Conservation (phyloP, 2,888 invertebrate genomes). For the Ditula angustiorana region DNA sequence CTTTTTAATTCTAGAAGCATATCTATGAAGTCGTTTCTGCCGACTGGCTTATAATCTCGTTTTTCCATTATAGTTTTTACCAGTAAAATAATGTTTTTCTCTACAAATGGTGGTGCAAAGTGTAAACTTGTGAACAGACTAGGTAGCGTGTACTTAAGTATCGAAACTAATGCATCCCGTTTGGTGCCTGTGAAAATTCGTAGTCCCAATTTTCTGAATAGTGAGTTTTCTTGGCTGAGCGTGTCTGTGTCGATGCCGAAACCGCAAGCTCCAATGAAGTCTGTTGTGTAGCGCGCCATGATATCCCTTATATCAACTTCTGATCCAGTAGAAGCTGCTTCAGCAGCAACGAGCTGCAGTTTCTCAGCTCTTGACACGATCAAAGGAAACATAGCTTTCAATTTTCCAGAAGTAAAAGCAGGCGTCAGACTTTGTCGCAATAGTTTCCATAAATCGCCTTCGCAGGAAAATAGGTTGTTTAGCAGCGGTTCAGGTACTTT, state of each 20-base stretch:
- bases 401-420: slow-evolving; percentile 46
- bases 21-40: slow-evolving; percentile 50
- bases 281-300: slow-evolving; percentile 46
- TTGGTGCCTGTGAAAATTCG: slow-evolving; percentile 40
- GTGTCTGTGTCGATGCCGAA: slow-evolving; percentile 46
- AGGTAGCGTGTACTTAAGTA: slow-evolving; percentile 26
- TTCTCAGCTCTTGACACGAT: slow-evolving; percentile 44
- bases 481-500: slow-evolving; percentile 42
- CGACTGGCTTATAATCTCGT: slow-evolving; percentile 46
- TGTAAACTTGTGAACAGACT: not conserved
- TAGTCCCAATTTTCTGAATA: slow-evolving; percentile 44
- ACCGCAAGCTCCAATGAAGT: slow-evolving; percentile 46
- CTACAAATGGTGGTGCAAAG: not conserved
- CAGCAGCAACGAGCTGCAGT: slow-evolving; percentile 26
- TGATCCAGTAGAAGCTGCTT: slow-evolving; percentile 9
- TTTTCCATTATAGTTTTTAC: slow-evolving; percentile 37
- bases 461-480: slow-evolving; percentile 45
- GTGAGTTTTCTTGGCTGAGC: slow-evolving; percentile 43
- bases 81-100: slow-evolving; percentile 21
- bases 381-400: slow-evolving; percentile 50
- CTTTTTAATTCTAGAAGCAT: slow-evolving; percentile 46
- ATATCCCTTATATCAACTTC: slow-evolving; percentile 39
- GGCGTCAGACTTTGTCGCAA: slow-evolving; percentile 43
- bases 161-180: slow-evolving; percentile 10
- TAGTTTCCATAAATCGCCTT: slow-evolving; percentile 45